These are phyloP conservation scores for Eurosta solidaginis DNA, from an alignment of 1,140 invertebrate genomes.

Conservation along the genomic window DNA sequence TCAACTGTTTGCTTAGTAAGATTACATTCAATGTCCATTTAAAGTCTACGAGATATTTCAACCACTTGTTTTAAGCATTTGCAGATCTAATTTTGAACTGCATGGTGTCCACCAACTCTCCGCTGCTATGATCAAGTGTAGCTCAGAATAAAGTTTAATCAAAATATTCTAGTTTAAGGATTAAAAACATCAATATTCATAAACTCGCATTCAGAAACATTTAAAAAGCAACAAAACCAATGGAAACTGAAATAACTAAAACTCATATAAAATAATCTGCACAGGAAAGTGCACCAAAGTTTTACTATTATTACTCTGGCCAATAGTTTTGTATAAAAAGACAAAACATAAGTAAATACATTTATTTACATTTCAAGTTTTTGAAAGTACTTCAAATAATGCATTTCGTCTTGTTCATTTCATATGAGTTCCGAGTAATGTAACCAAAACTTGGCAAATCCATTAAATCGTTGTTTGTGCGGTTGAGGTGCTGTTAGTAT, in stretches of 20 bases:
- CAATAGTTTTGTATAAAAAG: background rate
- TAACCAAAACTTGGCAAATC: background rate
- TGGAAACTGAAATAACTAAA: background rate
- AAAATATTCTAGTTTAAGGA: no score
- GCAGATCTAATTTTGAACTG: no score
- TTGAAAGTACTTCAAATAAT: conserved; percentile 2
- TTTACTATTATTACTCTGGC: background rate
- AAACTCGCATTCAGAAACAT: no score
- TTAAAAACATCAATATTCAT: no score
- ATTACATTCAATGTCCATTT: no score
- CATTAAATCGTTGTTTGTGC: background rate
- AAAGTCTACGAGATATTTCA: no score
- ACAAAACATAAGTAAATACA: background rate
- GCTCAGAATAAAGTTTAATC: no score
- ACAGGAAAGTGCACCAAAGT: background rate
- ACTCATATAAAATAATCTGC: background rate
- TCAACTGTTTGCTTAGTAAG: no score
- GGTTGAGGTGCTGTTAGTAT: background rate
- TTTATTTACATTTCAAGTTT: conserved; percentile 13
- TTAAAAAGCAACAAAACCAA: background rate
- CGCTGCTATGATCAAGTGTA: no score
- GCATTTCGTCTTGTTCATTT: conserved; percentile 2
- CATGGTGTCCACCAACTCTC: no score
- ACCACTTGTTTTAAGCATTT: no score
- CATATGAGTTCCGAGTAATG: background rate